These are phyloP conservation scores for Micromesistius poutassou DNA, from an alignment of 2,797 vertebrate species.

Conservation along the genomic window DNA sequence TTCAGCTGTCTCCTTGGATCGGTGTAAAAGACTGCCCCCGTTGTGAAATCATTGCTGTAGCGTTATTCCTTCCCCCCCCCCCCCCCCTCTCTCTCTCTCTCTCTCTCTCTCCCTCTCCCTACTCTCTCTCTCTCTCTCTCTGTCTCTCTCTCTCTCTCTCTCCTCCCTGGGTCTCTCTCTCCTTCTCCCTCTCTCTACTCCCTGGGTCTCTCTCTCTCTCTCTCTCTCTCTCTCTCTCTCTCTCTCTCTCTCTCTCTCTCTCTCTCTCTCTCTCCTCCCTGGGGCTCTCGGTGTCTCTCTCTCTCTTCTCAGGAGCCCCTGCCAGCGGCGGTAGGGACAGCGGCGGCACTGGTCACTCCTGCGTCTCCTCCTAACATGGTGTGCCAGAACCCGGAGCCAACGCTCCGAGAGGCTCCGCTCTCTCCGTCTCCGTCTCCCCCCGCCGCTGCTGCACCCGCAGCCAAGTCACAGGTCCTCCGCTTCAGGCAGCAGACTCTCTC, in stretches of 20 bases:
- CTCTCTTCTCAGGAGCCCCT: constrained; percentile 40
- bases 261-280: constrained; percentile 23
- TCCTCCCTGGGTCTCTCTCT: constrained; percentile 24
- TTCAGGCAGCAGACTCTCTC: constrained; percentile 40
- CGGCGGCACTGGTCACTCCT: constrained; percentile 36
- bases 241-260: background rate
- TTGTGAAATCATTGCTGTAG: constrained; percentile 43
- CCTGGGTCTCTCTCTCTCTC: too few species aligned
- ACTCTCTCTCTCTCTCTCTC: constrained; percentile 7
- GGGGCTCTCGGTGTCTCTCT: background rate
- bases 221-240: too few species aligned
- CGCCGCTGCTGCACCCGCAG: constrained; percentile 38
- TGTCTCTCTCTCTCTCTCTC: too few species aligned
- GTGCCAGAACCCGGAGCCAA: constrained; percentile 33
- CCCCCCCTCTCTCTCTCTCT: constrained; percentile 25
- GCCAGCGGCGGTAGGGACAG: constrained; percentile 52
- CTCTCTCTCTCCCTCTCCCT: background rate
- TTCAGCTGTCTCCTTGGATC: constrained; percentile 54
- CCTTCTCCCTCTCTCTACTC: too few species aligned
- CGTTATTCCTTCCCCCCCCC: too few species aligned
- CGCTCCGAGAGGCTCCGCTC: constrained; percentile 13
- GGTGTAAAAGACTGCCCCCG: constrained; percentile 53
- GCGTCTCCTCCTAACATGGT: constrained; percentile 42
- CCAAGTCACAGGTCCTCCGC: constrained; percentile 42
- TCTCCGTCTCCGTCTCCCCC: constrained; percentile 21